Evolutionary conservation across 2,888 invertebrate species (phyloP).

Genomic region (Sisyra terminalis): DNA sequence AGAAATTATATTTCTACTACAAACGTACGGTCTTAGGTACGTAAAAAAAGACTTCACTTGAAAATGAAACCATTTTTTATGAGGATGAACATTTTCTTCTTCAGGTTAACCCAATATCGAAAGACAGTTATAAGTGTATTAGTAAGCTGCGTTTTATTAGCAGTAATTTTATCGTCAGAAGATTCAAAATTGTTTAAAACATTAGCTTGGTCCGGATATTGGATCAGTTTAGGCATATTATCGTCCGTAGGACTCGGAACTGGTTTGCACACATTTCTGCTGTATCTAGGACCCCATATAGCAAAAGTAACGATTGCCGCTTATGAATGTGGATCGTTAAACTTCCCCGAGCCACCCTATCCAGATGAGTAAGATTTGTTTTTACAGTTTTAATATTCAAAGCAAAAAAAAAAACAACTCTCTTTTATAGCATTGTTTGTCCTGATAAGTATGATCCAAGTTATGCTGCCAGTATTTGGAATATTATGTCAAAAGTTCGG

Average conservation of each 20-base stretch:
- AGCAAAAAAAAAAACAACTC: conserved; percentile 3
- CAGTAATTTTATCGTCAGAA: background rate
- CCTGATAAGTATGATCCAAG: conserved; percentile 50
- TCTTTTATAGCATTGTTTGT: conserved; percentile 66
- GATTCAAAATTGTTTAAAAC: background rate
- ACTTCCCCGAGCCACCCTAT: conserved; percentile 97
- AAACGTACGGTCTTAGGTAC: conserved; percentile 39
- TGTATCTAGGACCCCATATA: conserved; percentile 98
- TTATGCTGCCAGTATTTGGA: conserved; percentile 65
- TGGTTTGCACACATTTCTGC: conserved; percentile 93
- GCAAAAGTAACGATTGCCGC: conserved; percentile 96
- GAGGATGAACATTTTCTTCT: no score
- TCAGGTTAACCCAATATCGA: conserved; percentile 45
- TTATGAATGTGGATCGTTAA: conserved; percentile 86
- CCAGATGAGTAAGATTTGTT: conserved; percentile 69
- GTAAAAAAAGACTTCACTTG: no score
- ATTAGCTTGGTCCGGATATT: conserved; percentile 26
- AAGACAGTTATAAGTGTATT: conserved; percentile 33
- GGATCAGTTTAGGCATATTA: conserved; percentile 55
- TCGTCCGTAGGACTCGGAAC: conserved; percentile 97
- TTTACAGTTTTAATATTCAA: background rate
- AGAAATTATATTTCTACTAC: conserved; percentile 50
- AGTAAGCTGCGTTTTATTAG: background rate
- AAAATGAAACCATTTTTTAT: no score
- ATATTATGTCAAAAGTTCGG: conserved; percentile 88